These are phyloP conservation scores for Zoanthus gigantus DNA, from an alignment of 92 coral and sea anemone species.

Conservation along the genomic window DNA sequence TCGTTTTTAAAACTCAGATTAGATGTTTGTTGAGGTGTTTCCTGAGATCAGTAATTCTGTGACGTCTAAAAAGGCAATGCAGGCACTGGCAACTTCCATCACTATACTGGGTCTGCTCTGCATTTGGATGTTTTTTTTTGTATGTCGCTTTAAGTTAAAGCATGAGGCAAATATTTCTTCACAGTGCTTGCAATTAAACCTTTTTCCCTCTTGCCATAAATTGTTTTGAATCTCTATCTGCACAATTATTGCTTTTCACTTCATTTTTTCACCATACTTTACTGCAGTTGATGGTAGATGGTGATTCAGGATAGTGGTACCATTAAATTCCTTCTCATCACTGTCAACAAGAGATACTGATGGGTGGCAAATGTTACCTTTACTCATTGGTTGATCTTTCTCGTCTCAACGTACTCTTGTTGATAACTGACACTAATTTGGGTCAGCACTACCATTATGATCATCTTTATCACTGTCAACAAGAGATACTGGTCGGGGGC, in stretches of 20 bases:
- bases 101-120: conserved; percentile 12
- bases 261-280: neutral
- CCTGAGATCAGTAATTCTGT: conserved; percentile 41
- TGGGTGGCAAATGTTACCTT: neutral
- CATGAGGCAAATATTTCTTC: neutral
- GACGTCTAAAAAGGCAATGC: conserved; percentile 57
- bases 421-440: neutral
- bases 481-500: neutral
- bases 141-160: conserved; percentile 42
- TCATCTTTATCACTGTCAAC: neutral
- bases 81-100: conserved; percentile 50
- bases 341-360: neutral
- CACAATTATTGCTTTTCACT: too few species aligned
- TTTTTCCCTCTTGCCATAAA: neutral
- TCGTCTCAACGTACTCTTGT: neutral
- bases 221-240: too few species aligned
- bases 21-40: conserved; percentile 46
- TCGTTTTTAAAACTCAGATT: conserved; percentile 44
- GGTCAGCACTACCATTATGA: neutral
- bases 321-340: neutral
- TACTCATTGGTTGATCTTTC: neutral
- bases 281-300: too few species aligned
- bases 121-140: conserved; percentile 39
- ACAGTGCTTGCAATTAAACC: conserved; percentile 37
- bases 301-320: neutral